Conservation (phyloP, 2,888 invertebrate species). For the Linyphia triangularis region DNA sequence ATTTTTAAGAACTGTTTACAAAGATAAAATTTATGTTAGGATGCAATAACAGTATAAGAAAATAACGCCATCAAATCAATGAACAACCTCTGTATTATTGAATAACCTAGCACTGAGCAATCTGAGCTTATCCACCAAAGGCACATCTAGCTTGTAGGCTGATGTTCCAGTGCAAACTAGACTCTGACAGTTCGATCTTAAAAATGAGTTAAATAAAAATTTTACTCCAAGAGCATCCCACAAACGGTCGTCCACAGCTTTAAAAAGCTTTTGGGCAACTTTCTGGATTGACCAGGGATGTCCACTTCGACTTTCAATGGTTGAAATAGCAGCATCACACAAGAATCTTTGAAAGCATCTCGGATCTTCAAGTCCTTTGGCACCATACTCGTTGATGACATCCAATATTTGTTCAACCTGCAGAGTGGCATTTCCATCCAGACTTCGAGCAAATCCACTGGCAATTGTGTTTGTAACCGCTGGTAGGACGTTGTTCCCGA, state of each 20-base stretch:
- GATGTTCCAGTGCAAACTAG: neutral
- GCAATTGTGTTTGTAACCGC: constrained; percentile 39
- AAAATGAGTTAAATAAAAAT: neutral
- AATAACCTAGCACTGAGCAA: neutral
- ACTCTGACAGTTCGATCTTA: constrained; percentile 24
- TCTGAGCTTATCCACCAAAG: constrained; percentile 27
- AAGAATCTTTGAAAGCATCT: constrained; percentile 44
- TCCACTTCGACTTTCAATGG: constrained; percentile 32
- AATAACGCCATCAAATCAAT: no score
- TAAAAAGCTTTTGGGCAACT: constrained; percentile 16
- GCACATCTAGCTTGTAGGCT: neutral
- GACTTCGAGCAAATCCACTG: constrained; percentile 31
- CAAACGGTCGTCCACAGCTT: constrained; percentile 32
- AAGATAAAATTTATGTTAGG: no score
- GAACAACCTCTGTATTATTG: neutral
- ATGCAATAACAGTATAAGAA: no score
- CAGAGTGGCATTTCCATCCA: neutral
- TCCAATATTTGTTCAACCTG: constrained; percentile 33
- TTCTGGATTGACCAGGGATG: constrained; percentile 13
- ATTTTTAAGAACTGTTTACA: no score
- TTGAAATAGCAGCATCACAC: constrained; percentile 49
- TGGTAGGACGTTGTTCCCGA: constrained; percentile 15
- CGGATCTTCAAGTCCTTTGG: constrained; percentile 39
- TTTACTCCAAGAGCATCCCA: constrained; percentile 46
- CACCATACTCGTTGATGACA: constrained; percentile 28